A percentile compares a stretch with the other conserved stretches of the same genome.
Evolutionary conservation across 2,113 vertebrate genomes (phyloP).

Genomic region (Hemichromis elongatus): DNA sequence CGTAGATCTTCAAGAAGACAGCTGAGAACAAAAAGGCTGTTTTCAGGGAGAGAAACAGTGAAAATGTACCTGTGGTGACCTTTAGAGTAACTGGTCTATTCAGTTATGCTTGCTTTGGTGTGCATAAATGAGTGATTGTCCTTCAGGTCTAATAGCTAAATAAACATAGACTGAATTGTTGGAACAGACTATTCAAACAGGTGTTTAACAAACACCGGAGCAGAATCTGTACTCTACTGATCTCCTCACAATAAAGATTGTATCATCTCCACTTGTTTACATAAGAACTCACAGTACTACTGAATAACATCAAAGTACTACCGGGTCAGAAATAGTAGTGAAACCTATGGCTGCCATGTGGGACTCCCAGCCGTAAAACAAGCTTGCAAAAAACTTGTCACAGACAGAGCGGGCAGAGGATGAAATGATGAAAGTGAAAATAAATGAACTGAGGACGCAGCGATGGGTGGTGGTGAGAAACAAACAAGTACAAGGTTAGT

Average conservation of each 20-base stretch:
- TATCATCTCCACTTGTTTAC: background rate
- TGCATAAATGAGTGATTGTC: background rate
- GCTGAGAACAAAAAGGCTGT: background rate
- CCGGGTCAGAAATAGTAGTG: background rate
- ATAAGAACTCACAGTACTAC: background rate
- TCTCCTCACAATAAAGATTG: background rate
- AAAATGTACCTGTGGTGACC: constrained; percentile 45
- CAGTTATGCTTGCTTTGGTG: constrained; percentile 5
- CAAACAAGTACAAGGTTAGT: constrained; percentile 45
- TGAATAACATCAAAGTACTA: background rate
- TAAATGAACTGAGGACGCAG: constrained; percentile 32
- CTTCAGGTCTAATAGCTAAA: constrained; percentile 36
- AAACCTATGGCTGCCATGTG: constrained; percentile 14
- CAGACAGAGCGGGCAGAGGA: background rate
- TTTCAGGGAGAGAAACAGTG: background rate
- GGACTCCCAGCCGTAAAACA: constrained; percentile 24
- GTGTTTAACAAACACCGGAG: background rate
- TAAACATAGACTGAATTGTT: constrained; percentile 19
- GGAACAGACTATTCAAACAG: constrained; percentile 18
- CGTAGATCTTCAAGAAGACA: constrained; percentile 6
- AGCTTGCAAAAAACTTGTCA: constrained; percentile 37
- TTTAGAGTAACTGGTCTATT: constrained; percentile 16
- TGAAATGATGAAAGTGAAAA: constrained; percentile 40
- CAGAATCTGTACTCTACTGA: background rate
- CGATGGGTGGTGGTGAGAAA: constrained; percentile 15